phyloP scores from a whole-genome alignment of 2,797 vertebrate species.

The Leucoraja ocellata region DNA sequence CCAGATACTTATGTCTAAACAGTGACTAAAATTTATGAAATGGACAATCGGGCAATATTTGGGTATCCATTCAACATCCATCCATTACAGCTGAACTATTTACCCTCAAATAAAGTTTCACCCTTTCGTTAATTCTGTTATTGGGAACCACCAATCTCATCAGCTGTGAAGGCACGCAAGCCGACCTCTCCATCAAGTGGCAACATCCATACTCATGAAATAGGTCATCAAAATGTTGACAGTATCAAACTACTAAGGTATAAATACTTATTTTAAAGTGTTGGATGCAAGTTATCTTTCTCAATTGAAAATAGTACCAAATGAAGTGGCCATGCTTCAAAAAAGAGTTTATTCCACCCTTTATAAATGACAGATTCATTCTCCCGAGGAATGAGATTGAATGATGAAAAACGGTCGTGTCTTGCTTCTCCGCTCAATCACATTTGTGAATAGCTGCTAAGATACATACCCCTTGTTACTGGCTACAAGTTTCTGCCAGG shows the following conservation, averaged over 20 bases:
- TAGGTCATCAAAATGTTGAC: not conserved
- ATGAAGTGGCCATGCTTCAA: not conserved
- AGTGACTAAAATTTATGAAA: not conserved
- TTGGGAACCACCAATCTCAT: not conserved
- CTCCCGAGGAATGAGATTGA: not conserved
- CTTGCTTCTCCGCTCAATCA: not conserved
- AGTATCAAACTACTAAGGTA: not conserved
- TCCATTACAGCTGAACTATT: not conserved
- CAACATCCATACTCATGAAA: not conserved
- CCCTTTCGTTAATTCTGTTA: not conserved
- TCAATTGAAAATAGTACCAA: not conserved
- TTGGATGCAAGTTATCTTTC: not conserved
- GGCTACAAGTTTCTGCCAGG: not conserved
- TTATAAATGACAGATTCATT: not conserved
- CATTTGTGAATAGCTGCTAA: conserved; percentile 15
- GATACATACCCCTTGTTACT: not conserved
- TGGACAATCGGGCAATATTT: not conserved
- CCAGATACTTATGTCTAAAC: not conserved
- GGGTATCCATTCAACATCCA: not conserved
- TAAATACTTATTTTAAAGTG: not conserved
- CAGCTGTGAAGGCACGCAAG: not conserved
- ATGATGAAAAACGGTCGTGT: not conserved
- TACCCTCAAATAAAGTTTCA: not conserved
- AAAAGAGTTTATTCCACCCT: not conserved
- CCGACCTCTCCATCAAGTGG: not conserved